These are phyloP conservation scores for Schrankia costaestrigalis DNA, from an alignment of 2,888 invertebrate genomes.

Conservation along the genomic window DNA sequence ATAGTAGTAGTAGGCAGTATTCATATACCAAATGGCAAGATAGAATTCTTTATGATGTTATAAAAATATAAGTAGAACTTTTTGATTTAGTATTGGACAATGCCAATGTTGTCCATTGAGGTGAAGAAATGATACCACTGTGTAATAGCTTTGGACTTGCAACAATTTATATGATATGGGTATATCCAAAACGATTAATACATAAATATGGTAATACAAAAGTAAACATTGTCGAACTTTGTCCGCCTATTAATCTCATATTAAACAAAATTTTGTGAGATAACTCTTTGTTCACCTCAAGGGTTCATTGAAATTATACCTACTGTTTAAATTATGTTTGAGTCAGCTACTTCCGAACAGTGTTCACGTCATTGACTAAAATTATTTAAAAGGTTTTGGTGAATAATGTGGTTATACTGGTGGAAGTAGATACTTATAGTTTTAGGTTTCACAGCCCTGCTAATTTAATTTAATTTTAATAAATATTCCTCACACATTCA, in stretches of 20 bases:
- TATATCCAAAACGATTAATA: no score
- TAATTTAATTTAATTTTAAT: constrained; percentile 51
- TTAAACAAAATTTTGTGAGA: constrained; percentile 2
- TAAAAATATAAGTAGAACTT: constrained; percentile 30
- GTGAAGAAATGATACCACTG: constrained; percentile 17
- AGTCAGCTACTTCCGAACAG: constrained; percentile 16
- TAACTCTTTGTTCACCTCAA: constrained; percentile 30
- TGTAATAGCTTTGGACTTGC: constrained; percentile 1
- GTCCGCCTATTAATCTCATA: constrained; percentile 12
- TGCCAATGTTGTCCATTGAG: constrained; percentile 28
- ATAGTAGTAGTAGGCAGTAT: no score
- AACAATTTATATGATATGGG: no score
- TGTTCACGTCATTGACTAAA: constrained; percentile 5
- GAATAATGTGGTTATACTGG: no score
- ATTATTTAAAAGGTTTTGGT: neutral
- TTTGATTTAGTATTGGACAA: constrained; percentile 22
- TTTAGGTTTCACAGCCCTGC: constrained; percentile 67
- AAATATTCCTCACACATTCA: no score
- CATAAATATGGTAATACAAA: no score
- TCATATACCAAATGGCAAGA: constrained; percentile 71
- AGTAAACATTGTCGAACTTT: constrained; percentile 6
- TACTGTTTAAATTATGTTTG: constrained; percentile 33
- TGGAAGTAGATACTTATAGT: constrained; percentile 35
- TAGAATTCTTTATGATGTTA: constrained; percentile 51
- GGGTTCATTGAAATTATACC: constrained; percentile 24